Percentiles rank a stretch among this genome's conserved stretches.
Evolutionary conservation across 2,888 invertebrate species (phyloP).

Genomic region (Drosophila pegasa): DNA sequence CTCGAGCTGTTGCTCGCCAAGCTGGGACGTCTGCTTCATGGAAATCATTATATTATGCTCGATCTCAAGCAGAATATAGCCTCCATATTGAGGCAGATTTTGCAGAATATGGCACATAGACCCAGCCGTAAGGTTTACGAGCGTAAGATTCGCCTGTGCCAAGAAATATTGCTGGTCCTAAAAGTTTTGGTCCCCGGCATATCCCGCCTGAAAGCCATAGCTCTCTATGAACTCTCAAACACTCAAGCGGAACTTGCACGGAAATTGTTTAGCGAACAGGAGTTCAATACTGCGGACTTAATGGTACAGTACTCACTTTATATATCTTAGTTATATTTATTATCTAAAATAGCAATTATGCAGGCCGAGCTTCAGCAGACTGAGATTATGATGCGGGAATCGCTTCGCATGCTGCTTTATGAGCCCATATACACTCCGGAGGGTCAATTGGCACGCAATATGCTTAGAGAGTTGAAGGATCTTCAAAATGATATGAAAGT

Average conservation of each 20-base stretch:
- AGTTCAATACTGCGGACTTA: conserved; percentile 65
- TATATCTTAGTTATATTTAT: background rate
- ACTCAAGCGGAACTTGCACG: conserved; percentile 87
- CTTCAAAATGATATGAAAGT: conserved; percentile 86
- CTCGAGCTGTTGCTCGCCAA: conserved; percentile 86
- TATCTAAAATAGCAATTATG: background rate
- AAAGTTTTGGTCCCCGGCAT: conserved; percentile 88
- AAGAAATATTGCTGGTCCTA: conserved; percentile 88
- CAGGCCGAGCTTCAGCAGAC: conserved; percentile 87
- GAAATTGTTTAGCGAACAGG: conserved; percentile 77
- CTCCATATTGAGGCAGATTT: conserved; percentile 86
- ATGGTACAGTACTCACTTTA: conserved; percentile 44
- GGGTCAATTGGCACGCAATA: conserved; percentile 89
- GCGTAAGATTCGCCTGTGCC: conserved; percentile 89
- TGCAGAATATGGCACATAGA: conserved; percentile 85
- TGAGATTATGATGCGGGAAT: conserved; percentile 87
- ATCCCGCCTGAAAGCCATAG: conserved; percentile 87
- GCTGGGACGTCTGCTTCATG: conserved; percentile 87
- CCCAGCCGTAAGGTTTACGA: conserved; percentile 87
- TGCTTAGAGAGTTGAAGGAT: conserved; percentile 88
- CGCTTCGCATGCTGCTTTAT: conserved; percentile 88
- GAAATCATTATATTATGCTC: conserved; percentile 89
- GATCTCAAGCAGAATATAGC: conserved; percentile 90
- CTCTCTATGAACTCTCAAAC: conserved; percentile 90
- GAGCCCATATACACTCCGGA: conserved; percentile 91